Base-by-base conservation (phyloP, 2,888 invertebrate genomes). In the Sicus ferrugineus region DNA sequence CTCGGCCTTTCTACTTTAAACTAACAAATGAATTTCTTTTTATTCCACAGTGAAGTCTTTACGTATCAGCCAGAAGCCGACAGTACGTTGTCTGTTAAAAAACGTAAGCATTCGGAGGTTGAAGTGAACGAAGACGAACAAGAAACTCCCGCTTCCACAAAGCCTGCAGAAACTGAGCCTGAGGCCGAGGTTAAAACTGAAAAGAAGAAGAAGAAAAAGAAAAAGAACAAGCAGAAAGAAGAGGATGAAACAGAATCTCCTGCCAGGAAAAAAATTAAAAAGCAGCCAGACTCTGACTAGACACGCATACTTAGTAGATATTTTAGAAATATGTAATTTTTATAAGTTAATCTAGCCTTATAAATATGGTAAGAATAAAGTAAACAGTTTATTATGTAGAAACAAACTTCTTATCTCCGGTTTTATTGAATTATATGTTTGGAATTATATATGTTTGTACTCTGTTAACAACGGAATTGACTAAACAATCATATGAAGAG, bases 21-120 rank as follows among this genome's bases (percentile, higher is more conserved):
- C 28, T 50, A 38, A 23, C 21, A 28, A 19, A 6, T 38, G 93
- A 56, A 31, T 66, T 21, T 30, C 7, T 54, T 54, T 54, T 2
- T 23, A 54, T 23, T n/a, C n/a, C 76, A 34, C 69, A 84, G 95
- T 78, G 94, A 96, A 87, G 90, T 95, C 64, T 88, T 91, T 76
- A 90, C 92, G 48, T 96, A 96, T 86, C 90, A 92, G 58, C 87
- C 89, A 9, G 92, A 91, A 3, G 92, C 90, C 0, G 97, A 97
- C 86, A 93, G 93, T 56, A 95, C 96, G 0, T 83, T 96, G 50
- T 89, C 90, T 5, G 77, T 77, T 0, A 84, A 83, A 72, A 84
- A 84, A 69, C 79, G 84, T 61, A 90, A 90, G 76, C 84, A 87
- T 19, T 88, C 89, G 19, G 78, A 74, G 65, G 68, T 67, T 3